Evolutionary conservation across 2,797 vertebrate genomes (phyloP).

Genomic region (Sebastes diaconus): DNA sequence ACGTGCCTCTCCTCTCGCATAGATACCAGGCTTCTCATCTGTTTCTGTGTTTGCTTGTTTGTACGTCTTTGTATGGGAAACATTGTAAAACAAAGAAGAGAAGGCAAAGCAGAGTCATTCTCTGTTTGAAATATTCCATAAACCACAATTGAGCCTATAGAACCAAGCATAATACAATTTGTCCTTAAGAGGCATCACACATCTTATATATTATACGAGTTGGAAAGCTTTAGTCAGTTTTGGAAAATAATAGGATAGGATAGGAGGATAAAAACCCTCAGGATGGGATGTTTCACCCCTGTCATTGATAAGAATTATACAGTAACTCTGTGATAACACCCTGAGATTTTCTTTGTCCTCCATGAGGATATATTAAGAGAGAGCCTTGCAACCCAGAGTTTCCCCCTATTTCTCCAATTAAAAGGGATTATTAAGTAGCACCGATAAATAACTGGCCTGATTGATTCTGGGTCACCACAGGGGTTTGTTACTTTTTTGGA

Average conservation of each 20-base stretch:
- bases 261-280: neutral
- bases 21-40: constrained; percentile 45
- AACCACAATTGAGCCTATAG: constrained; percentile 8
- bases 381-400: neutral
- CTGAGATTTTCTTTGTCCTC: neutral
- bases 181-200: constrained; percentile 20
- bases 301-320: neutral
- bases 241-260: neutral
- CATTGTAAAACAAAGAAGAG: constrained; percentile 37
- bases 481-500: constrained; percentile 11
- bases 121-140: constrained; percentile 26
- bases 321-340: neutral
- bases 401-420: neutral
- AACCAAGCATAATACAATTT: neutral
- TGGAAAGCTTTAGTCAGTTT: constrained; percentile 6
- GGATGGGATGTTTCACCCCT: neutral
- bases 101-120: constrained; percentile 2
- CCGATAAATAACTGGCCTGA: constrained; percentile 8
- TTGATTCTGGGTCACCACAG: constrained; percentile 18
- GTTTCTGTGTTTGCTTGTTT: constrained; percentile 41
- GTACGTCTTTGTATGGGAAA: constrained; percentile 39
- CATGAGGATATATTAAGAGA: neutral
- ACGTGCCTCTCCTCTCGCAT: constrained; percentile 41
- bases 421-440: constrained; percentile 11
- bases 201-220: neutral